Conservation (phyloP, 2,888 invertebrate genomes). For the Apodemia zela region DNA sequence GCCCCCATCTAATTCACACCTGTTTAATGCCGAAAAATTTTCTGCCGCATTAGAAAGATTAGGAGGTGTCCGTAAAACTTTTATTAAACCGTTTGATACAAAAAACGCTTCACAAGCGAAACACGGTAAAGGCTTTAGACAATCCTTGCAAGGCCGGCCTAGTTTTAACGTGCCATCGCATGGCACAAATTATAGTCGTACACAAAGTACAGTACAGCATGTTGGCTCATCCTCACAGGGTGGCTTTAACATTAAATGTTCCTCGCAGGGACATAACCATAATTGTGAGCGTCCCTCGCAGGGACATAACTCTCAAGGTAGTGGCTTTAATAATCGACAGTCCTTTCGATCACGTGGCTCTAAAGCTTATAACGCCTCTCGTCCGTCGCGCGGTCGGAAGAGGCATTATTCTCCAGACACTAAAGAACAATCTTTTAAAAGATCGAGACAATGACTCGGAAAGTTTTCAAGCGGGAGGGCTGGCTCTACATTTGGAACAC, state of each 20-base stretch:
- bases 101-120: no score
- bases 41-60: background rate
- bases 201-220: background rate
- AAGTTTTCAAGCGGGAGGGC: no score
- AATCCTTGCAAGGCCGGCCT: background rate
- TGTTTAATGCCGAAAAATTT: no score
- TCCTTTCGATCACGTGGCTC: no score
- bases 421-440: no score
- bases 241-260: background rate
- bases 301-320: background rate
- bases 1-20: background rate
- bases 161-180: background rate
- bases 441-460: no score
- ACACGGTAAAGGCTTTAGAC: no score
- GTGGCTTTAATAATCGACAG: no score
- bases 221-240: background rate
- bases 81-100: background rate
- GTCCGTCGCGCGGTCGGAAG: no score
- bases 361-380: no score
- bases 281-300: background rate
- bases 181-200: background rate
- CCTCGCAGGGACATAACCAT: background rate
- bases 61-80: background rate
- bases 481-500: no score
- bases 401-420: no score